These are phyloP conservation scores for Montipora efflorescens DNA, from an alignment of 64 coral and sea anemone species.

Conservation along the genomic window DNA sequence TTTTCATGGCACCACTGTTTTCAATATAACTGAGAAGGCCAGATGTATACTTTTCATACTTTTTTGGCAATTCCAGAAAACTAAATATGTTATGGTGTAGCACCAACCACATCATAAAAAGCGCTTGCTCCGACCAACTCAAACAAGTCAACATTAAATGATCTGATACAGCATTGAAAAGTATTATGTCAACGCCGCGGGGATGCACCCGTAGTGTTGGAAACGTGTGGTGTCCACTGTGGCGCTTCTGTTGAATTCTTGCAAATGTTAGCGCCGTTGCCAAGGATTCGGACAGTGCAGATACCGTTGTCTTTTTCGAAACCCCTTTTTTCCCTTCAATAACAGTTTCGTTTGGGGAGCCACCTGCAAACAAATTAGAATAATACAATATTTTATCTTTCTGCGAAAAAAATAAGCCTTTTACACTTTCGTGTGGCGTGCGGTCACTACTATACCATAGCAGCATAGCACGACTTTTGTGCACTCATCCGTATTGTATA, in stretches of 20 bases:
- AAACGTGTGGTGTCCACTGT: not conserved
- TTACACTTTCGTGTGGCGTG: conserved; percentile 11
- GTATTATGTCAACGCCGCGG: too few species aligned
- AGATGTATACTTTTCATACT: not conserved
- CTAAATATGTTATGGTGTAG: not conserved
- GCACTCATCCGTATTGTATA: too few species aligned
- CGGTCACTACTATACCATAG: not conserved
- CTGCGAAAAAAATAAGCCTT: conserved; percentile 9
- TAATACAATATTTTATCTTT: conserved; percentile 24
- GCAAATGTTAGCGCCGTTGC: conserved; percentile 14
- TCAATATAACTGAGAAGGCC: not conserved
- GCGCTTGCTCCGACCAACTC: too few species aligned
- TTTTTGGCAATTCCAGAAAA: not conserved
- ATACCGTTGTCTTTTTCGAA: not conserved
- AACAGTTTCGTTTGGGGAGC: not conserved
- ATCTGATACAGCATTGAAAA: too few species aligned
- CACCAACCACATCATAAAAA: not conserved
- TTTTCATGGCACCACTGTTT: too few species aligned
- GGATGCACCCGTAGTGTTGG: not conserved
- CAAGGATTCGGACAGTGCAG: not conserved
- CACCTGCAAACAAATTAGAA: conserved; percentile 25
- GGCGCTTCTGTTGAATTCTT: not conserved
- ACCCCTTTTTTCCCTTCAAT: not conserved
- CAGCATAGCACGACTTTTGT: too few species aligned
- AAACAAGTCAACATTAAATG: too few species aligned